These are phyloP conservation scores for Carassius carassius DNA, from an alignment of 2,113 vertebrate species.

Conservation along the genomic window DNA sequence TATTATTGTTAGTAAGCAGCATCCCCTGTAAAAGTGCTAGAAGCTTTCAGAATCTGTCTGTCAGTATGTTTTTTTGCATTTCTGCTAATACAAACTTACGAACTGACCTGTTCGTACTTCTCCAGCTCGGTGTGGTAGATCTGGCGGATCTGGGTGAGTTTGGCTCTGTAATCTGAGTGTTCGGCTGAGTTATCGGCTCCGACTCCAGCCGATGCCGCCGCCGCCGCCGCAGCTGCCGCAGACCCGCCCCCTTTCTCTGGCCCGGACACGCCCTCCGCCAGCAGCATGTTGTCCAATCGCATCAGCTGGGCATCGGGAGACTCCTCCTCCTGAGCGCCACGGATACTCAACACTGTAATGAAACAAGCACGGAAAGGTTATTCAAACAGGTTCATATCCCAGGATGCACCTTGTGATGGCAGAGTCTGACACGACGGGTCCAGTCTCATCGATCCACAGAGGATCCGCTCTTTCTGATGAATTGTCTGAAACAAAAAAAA, in stretches of 20 bases:
- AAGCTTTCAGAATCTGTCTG: no score
- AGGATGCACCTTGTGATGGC: conserved; percentile 57
- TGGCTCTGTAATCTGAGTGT: no score
- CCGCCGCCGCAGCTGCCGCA: no score
- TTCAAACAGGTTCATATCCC: conserved; percentile 52
- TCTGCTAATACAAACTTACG: no score
- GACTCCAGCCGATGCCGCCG: no score
- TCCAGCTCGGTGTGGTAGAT: conserved; percentile 91
- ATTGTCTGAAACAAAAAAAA: conserved; percentile 26
- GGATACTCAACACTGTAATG: conserved; percentile 91
- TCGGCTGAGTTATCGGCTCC: no score
- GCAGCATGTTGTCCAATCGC: conserved; percentile 97
- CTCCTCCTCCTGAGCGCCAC: conserved; percentile 95
- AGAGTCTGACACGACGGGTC: not conserved
- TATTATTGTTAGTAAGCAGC: no score
- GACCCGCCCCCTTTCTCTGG: conserved; percentile 85
- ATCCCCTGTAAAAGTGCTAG: no score
- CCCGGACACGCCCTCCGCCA: conserved; percentile 93
- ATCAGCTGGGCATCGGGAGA: conserved; percentile 95
- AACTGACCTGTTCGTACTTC: conserved; percentile 98
- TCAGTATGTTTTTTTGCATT: not conserved
- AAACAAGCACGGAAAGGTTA: conserved; percentile 64
- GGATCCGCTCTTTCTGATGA: conserved; percentile 16
- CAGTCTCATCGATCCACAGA: conserved; percentile 14
- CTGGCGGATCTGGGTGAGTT: no score